phyloP scores from a whole-genome alignment of 2,888 invertebrate species.

The Tuberolachnus salignus region DNA sequence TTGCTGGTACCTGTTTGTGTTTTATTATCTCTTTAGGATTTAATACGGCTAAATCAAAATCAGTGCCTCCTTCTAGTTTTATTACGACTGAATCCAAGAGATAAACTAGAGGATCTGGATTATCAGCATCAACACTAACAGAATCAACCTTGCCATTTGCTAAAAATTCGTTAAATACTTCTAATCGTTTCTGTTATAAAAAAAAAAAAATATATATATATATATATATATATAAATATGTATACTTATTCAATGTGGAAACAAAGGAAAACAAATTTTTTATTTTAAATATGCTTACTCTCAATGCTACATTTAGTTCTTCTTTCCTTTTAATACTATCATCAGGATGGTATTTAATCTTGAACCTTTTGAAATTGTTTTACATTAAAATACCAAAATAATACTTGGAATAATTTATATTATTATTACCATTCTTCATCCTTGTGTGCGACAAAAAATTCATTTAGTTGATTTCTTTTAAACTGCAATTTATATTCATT shows the following conservation, averaged over 20 bases:
- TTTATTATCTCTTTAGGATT: slow-evolving; percentile 64
- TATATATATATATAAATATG: slow-evolving; percentile 48
- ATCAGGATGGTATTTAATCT: slow-evolving; percentile 97
- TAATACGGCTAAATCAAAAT: slow-evolving; percentile 85
- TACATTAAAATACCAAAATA: slow-evolving; percentile 56
- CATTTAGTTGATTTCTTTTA: slow-evolving; percentile 92
- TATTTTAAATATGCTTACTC: slow-evolving; percentile 66
- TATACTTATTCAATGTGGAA: neutral
- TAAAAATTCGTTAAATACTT: slow-evolving; percentile 86
- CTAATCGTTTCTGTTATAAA: slow-evolving; percentile 79
- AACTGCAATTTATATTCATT: slow-evolving; percentile 98
- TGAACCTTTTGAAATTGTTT: slow-evolving; percentile 78
- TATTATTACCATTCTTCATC: slow-evolving; percentile 94
- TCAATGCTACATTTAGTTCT: slow-evolving; percentile 80
- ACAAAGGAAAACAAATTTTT: neutral
- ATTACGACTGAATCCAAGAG: slow-evolving; percentile 96
- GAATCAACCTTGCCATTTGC: slow-evolving; percentile 75
- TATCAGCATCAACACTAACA: slow-evolving; percentile 84
- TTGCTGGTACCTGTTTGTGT: neutral
- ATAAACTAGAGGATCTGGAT: slow-evolving; percentile 79
- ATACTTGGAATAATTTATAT: slow-evolving; percentile 12
- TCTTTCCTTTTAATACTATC: slow-evolving; percentile 89
- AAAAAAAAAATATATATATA: slow-evolving; percentile 57
- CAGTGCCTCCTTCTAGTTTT: slow-evolving; percentile 90
- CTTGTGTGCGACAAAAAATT: slow-evolving; percentile 98